These are phyloP conservation scores for Rhopilema esculentum DNA, from an alignment of 30 jellyfish, hydroid and myxozoan species.

Conservation along the genomic window DNA sequence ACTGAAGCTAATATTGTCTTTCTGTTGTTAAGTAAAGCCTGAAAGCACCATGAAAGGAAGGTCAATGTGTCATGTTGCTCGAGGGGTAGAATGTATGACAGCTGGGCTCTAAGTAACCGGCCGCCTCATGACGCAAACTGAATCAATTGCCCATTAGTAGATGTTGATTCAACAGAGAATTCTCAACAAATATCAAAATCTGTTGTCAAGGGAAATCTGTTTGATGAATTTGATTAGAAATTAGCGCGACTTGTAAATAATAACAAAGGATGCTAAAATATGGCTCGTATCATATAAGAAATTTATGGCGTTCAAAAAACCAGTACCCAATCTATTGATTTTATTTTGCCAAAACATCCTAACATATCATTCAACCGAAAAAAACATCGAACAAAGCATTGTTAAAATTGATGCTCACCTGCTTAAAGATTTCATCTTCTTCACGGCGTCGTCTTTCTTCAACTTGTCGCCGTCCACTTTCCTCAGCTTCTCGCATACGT, in stretches of 20 bases:
- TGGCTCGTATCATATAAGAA: too few species aligned
- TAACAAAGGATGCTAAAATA: too few species aligned
- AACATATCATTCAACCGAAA: background rate
- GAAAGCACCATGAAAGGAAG: background rate
- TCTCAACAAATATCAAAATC: too few species aligned
- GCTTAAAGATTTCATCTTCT: slow-evolving; percentile 97
- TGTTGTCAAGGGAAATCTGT: background rate
- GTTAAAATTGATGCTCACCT: slow-evolving; percentile 59
- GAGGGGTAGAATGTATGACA: background rate
- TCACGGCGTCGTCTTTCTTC: slow-evolving; percentile 99
- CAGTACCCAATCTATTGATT: too few species aligned
- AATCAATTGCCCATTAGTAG: background rate
- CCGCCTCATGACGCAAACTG: background rate
- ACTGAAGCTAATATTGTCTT: too few species aligned
- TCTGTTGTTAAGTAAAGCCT: background rate
- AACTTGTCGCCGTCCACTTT: slow-evolving; percentile 96
- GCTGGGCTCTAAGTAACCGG: background rate
- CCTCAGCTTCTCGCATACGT: slow-evolving; percentile 99
- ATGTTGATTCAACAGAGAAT: too few species aligned
- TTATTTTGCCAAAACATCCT: too few species aligned
- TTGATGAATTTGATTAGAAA: too few species aligned
- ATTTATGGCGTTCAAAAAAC: too few species aligned
- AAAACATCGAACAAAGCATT: background rate
- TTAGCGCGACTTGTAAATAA: too few species aligned
- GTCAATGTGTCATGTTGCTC: background rate